Evolutionary conservation across 2,797 vertebrate genomes (phyloP).

Genomic region (Botia almorhae): DNA sequence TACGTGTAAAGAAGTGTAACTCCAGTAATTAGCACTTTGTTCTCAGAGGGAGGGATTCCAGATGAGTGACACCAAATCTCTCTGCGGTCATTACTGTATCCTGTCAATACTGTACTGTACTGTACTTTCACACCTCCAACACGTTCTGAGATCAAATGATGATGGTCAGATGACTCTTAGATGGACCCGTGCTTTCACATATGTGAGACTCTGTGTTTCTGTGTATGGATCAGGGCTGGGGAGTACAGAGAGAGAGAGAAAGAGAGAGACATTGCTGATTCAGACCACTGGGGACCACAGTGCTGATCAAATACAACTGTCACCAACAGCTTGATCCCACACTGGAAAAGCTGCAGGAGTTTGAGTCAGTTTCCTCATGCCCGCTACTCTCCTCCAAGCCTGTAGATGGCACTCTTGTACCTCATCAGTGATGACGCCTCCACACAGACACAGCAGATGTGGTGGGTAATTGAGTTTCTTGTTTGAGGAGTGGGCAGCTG

Average conservation of each 20-base stretch:
- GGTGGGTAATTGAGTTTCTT: constrained; percentile 2
- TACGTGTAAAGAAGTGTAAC: no score
- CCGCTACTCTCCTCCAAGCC: constrained; percentile 48
- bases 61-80: no score
- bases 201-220: neutral
- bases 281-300: no score
- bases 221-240: neutral
- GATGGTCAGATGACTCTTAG: neutral
- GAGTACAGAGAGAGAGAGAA: neutral
- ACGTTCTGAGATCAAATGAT: neutral
- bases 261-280: no score
- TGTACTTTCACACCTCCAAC: neutral
- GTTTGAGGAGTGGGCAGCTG: constrained; percentile 3
- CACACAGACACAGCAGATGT: neutral
- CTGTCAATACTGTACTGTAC: neutral
- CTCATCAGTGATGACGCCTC: constrained; percentile 18
- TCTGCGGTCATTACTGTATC: neutral
- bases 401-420: constrained; percentile 73
- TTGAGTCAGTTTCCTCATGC: neutral
- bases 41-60: no score
- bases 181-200: neutral
- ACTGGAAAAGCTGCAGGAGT: no score
- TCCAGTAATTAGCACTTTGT: no score
- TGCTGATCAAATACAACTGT: no score
- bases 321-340: no score